phyloP scores from a whole-genome alignment of 1,140 invertebrate species.

The Metopolophium dirhodum region DNA sequence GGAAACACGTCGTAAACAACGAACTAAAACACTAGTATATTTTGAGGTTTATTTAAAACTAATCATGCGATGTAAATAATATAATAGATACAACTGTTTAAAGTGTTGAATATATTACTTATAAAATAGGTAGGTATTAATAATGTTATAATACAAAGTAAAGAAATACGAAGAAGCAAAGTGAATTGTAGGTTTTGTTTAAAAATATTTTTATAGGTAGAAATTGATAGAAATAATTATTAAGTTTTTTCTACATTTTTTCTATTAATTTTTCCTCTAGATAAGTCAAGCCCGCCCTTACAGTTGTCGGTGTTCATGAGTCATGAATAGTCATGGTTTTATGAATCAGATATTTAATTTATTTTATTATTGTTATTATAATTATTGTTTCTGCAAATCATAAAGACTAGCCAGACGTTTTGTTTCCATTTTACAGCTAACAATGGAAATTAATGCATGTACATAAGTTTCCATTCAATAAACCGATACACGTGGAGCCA shows the following conservation, averaged over 20 bases:
- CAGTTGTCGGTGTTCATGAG: not conserved
- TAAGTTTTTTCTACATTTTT: not conserved
- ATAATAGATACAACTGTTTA: no score
- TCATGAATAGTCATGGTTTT: not conserved
- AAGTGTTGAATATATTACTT: no score
- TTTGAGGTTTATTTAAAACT: no score
- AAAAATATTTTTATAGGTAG: not conserved
- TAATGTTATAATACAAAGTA: no score
- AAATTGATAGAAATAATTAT: not conserved
- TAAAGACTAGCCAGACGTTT: not conserved
- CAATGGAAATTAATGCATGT: not conserved
- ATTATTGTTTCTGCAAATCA: not conserved
- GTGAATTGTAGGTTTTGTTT: no score
- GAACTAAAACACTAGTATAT: not conserved
- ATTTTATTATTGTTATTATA: slow-evolving; percentile 11
- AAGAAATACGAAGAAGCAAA: no score
- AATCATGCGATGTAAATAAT: no score
- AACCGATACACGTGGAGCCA: not conserved
- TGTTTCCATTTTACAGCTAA: not conserved
- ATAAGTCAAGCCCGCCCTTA: not conserved
- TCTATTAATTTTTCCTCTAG: not conserved
- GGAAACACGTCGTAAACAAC: not conserved
- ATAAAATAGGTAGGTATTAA: no score
- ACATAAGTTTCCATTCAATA: not conserved
- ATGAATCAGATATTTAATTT: slow-evolving; percentile 2